phyloP scores from a whole-genome alignment of 2,797 vertebrate species.

The Synaphobranchus kaupii region DNA sequence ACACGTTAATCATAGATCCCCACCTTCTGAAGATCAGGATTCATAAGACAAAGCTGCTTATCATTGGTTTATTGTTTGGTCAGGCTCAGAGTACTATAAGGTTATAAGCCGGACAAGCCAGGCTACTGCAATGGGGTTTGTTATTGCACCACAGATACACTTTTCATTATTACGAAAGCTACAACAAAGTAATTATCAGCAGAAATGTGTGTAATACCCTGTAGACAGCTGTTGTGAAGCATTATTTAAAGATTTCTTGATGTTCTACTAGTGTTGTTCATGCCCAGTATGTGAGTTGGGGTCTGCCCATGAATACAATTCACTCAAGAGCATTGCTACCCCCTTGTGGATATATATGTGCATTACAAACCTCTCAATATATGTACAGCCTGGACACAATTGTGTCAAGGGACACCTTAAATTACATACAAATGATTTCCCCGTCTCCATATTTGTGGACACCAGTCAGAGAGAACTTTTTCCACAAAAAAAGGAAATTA shows the following conservation, averaged over 20 bases:
- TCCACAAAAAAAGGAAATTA: background rate
- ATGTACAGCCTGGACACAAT: background rate
- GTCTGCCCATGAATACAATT: background rate
- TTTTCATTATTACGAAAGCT: background rate
- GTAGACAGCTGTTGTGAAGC: too few relatives aligned
- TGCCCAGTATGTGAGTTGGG: background rate
- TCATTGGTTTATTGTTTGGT: too few relatives aligned
- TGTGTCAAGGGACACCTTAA: background rate
- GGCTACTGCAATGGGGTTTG: background rate
- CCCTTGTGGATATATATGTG: background rate
- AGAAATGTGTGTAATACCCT: too few relatives aligned
- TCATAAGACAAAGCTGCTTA: too few relatives aligned
- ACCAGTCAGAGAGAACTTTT: background rate
- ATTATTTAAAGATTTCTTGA: background rate
- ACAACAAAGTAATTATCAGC: background rate
- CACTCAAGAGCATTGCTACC: slow-evolving; percentile 14
- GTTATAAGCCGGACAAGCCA: too few relatives aligned
- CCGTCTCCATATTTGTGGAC: background rate
- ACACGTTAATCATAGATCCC: background rate
- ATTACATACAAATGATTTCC: background rate
- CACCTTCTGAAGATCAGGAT: too few relatives aligned
- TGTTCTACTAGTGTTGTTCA: background rate
- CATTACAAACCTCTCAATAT: background rate
- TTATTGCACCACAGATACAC: background rate
- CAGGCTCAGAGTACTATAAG: too few relatives aligned